Base-by-base conservation (phyloP, 2,113 vertebrate species). In the Sapajus apella region DNA sequence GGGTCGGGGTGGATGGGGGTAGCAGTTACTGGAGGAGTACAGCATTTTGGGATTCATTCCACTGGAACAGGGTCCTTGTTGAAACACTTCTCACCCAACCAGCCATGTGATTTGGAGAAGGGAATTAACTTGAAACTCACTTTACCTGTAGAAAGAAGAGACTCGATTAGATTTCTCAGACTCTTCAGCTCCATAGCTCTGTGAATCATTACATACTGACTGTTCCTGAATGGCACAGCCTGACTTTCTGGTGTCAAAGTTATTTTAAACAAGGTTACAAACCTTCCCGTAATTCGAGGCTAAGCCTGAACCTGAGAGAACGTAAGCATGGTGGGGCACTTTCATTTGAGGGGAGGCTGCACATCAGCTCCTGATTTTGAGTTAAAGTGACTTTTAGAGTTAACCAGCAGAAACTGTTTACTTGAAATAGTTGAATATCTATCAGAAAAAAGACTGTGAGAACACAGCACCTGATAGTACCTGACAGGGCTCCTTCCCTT, bases 381-480 rank as follows among this genome's bases (percentile, higher is more conserved):
- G 68, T 84, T 70, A 64, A 75, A 79, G 30, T n/a, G 86, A 56
- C 43, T 37, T 86, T 68, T 68, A 80, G 47, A 25, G 55, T 47
- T 37, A 40, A 12, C 14, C 3, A 43, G 18, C 30, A 87, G 90
- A 83, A 50, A 77, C 2, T 0, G 21, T 66, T 40, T 27, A 56
- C 45, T 30, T 84, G 47, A 37, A 91, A 61, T 50, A 58, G 66
- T 10, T 32, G 45, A 30, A 20, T 12, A 14, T 40, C 73, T 12
- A 14, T 47, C 73, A 93, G 73, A 72, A 79, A 66, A 47, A 86
- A 5, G 13, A 14, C 43, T 23, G 6, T 12, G 56, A n/a, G 66
- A 66, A 77, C 13, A 23, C 1, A 1, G 3, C 0, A 21, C 4
- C n/a, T 61, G 21, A 32, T 1, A 13, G 3, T 40, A 3, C 43